Evolutionary conservation across 1,140 invertebrate genomes (phyloP).

Genomic region (Sminthurides bifidus): DNA sequence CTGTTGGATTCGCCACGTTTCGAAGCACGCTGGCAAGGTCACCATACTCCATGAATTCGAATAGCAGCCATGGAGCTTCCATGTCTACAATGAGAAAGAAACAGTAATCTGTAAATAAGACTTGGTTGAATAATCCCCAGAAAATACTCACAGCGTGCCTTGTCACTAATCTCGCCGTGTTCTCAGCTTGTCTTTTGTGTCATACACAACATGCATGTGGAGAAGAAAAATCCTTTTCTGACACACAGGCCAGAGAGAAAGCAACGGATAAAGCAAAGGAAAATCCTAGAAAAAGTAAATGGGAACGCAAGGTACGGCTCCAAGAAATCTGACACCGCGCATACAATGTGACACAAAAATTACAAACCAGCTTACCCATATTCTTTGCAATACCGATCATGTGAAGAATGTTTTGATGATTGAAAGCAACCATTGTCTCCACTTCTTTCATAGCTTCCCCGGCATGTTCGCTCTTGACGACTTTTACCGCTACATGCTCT

Average conservation of each 20-base stretch:
- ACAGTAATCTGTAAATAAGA: not conserved
- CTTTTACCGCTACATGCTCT: constrained; percentile 66
- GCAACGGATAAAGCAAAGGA: no score
- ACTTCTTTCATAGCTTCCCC: constrained; percentile 79
- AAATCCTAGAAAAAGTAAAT: no score
- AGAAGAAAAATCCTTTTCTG: no score
- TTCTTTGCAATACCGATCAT: constrained; percentile 37
- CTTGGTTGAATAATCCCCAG: no score
- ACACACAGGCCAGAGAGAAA: no score
- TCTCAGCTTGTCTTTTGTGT: no score
- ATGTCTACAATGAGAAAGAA: constrained; percentile 43
- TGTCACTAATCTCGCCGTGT: no score
- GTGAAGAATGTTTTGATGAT: constrained; percentile 75
- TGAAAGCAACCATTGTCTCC: constrained; percentile 77
- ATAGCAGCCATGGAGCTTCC: constrained; percentile 75
- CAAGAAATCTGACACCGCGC: no score
- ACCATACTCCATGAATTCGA: constrained; percentile 82
- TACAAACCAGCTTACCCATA: constrained; percentile 10
- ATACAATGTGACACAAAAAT: no score
- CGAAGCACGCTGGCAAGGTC: constrained; percentile 72
- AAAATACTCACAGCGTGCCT: no score
- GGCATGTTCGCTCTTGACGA: constrained; percentile 70
- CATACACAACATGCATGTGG: no score
- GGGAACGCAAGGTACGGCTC: no score
- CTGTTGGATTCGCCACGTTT: constrained; percentile 42